Evolutionary conservation across 2,888 invertebrate species (phyloP), one percentile per base, ranked within the genome.

Genomic region (Clostera curtula): DNA sequence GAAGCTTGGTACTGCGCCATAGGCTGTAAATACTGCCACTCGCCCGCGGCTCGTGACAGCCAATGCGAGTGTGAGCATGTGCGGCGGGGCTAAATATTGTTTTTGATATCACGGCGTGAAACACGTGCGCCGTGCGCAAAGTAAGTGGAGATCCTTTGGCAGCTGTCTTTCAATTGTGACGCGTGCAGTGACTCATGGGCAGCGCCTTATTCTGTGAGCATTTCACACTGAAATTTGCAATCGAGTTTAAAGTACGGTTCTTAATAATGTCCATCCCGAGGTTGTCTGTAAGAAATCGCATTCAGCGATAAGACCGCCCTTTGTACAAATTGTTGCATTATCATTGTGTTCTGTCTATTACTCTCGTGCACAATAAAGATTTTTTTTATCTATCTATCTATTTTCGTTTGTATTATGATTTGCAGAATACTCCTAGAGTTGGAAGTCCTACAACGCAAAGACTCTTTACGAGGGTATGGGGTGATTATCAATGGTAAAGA

Each of bases 131-230:
- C 73, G 72, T 72, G 77, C 71, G 80, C 75, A 72, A 71, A 69
- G 79, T 76, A 80, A 82, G 58, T 55, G 56, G 80, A 82, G 80
- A 76, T 70, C 77, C 79, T 71, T 77, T 82, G 79, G 82, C 82
- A 82, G 77, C 82, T 80, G 80, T 64, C 47, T 24, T 49, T 51
- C 53, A 58, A 62, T 58, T 63, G 64, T 69, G 73, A 71, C 74
- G 71, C 50, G 39, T 38, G 43, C 41, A 31, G 56, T 79, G 77
- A 80, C 52, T 79, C 76, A 76, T 43, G 35, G 34, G 36, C 29
- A 31, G 31, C 36, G 54, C 43, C 19, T 35, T 24, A 48, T 36
- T 48, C 48, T 36, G 21, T 20, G 43, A 35, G 24, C 6, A 15
- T 14, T 26, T 9, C 8, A 9, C n/a, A 16, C 2, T 6, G 14